Evolutionary conservation across 2,888 invertebrate species (phyloP).

Genomic region (Epicampocera succincta): DNA sequence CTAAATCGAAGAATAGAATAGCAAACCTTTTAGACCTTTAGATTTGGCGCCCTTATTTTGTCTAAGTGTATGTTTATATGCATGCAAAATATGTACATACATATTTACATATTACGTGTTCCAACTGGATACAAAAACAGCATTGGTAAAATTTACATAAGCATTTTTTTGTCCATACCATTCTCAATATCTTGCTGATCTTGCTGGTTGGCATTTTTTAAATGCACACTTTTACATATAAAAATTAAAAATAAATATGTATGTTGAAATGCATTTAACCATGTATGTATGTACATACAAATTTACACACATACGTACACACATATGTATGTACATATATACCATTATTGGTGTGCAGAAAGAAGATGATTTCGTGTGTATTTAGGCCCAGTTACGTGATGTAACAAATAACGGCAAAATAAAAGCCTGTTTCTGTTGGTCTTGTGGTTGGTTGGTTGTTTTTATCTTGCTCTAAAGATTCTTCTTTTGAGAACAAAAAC

Average conservation of each 20-base stretch:
- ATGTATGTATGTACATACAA: neutral
- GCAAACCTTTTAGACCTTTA: too few relatives aligned
- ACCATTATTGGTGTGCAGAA: conserved; percentile 33
- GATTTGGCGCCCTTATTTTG: too few relatives aligned
- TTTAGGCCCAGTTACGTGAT: conserved; percentile 71
- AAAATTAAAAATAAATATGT: conserved; percentile 2
- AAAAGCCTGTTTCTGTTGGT: conserved; percentile 64
- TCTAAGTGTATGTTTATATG: too few relatives aligned
- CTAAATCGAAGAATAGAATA: too few relatives aligned
- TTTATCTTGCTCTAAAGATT: conserved; percentile 45
- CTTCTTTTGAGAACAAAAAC: conserved; percentile 56
- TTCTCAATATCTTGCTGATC: conserved; percentile 26
- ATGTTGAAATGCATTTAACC: neutral
- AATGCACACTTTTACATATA: conserved; percentile 13
- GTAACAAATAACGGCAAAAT: conserved; percentile 71
- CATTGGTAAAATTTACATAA: conserved; percentile 16
- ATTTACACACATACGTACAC: neutral
- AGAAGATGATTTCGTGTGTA: conserved; percentile 66
- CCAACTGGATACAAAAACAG: neutral
- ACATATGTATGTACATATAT: neutral
- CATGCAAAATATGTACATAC: too few relatives aligned
- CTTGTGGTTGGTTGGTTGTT: neutral
- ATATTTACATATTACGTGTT: too few relatives aligned
- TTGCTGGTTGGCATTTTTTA: conserved; percentile 13
- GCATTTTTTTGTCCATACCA: conserved; percentile 29